Percentiles rank a stretch among this genome's conserved stretches.
phyloP scores from a whole-genome alignment of 2,113 vertebrate species.

The Monopterus albus region DNA sequence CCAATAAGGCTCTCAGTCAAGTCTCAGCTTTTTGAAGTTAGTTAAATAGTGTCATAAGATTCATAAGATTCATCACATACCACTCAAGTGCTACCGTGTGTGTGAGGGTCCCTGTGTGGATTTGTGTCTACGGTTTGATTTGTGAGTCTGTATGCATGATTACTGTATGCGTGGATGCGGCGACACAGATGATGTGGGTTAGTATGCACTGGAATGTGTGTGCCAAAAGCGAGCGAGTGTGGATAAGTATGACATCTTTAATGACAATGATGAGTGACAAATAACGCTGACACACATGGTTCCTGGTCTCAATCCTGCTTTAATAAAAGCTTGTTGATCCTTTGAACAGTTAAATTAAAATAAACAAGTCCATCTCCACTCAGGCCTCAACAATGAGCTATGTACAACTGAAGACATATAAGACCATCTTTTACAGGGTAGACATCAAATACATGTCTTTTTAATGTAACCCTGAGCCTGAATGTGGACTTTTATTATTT shows the following conservation, averaged over 20 bases:
- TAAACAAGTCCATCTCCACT: slow-evolving; percentile 77
- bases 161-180: slow-evolving; percentile 34
- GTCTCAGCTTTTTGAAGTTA: slow-evolving; percentile 74
- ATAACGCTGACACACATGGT: slow-evolving; percentile 71
- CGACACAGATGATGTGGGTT: slow-evolving; percentile 35
- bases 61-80: slow-evolving; percentile 71
- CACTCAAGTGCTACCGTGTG: slow-evolving; percentile 75
- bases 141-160: slow-evolving; percentile 33
- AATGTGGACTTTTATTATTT: slow-evolving; percentile 80
- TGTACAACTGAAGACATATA: slow-evolving; percentile 79
- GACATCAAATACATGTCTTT: slow-evolving; percentile 78
- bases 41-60: slow-evolving; percentile 76
- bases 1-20: slow-evolving; percentile 68
- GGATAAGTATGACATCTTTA: slow-evolving; percentile 63
- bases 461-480: slow-evolving; percentile 75
- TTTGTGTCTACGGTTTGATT: slow-evolving; percentile 59
- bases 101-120: too few species aligned
- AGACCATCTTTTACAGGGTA: slow-evolving; percentile 78
- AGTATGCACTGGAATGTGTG: slow-evolving; percentile 38
- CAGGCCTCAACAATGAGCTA: slow-evolving; percentile 65
- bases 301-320: slow-evolving; percentile 60
- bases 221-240: not conserved
- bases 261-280: slow-evolving; percentile 70
- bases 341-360: slow-evolving; percentile 84
- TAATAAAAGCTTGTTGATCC: slow-evolving; percentile 70